phyloP scores from a whole-genome alignment of 2,888 invertebrate genomes.

The Cetonia aurata region DNA sequence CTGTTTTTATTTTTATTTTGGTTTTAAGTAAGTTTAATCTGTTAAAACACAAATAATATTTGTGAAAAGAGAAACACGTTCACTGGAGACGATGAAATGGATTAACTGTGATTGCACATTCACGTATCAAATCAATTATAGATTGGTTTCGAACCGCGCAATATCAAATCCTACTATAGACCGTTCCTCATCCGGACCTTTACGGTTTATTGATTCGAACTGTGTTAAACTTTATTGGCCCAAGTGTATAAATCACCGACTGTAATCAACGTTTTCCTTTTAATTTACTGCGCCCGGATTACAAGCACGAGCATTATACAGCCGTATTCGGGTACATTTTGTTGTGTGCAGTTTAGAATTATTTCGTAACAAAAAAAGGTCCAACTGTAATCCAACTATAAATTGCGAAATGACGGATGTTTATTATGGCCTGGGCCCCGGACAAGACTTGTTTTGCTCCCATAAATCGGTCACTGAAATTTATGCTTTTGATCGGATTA shows the following conservation, averaged over 20 bases:
- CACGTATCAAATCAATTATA: too few relatives aligned
- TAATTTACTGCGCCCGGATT: slow-evolving; percentile 27
- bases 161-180: neutral
- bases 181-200: neutral
- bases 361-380: neutral
- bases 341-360: slow-evolving; percentile 15
- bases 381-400: slow-evolving; percentile 13
- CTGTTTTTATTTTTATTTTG: too few relatives aligned
- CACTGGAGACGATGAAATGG: too few relatives aligned
- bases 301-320: neutral
- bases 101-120: too few relatives aligned
- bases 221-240: slow-evolving; percentile 6
- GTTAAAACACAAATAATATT: too few relatives aligned
- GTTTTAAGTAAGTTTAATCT: too few relatives aligned
- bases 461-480: slow-evolving; percentile 20
- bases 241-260: slow-evolving; percentile 15
- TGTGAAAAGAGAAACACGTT: too few relatives aligned
- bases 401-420: slow-evolving; percentile 17
- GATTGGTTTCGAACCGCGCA: too few relatives aligned
- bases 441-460: slow-evolving; percentile 22
- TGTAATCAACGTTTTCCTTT: slow-evolving; percentile 25
- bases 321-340: neutral
- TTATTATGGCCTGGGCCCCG: slow-evolving; percentile 6
- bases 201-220: slow-evolving; percentile 10
- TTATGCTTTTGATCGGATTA: slow-evolving; percentile 23